Conservation (phyloP, 2,797 vertebrate genomes). For the Chelon auratus region DNA sequence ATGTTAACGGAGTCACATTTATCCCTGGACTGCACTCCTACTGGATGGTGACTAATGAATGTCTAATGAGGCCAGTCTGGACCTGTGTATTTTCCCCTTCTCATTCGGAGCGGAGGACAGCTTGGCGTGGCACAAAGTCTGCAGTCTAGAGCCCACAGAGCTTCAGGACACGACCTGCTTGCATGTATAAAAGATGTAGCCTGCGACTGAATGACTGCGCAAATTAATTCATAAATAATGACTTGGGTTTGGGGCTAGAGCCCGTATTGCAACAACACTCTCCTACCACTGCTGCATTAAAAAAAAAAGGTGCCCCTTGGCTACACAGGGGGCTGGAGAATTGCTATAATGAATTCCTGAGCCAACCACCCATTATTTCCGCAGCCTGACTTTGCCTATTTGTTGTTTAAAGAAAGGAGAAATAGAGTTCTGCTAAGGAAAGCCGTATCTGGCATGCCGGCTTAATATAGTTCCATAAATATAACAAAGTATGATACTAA, state of each 20-base stretch:
- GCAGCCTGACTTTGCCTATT: slow-evolving; percentile 80
- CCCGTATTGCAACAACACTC: slow-evolving; percentile 80
- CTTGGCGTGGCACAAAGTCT: slow-evolving; percentile 71
- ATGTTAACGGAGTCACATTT: slow-evolving; percentile 63
- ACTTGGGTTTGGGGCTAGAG: slow-evolving; percentile 80
- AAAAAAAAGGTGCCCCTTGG: slow-evolving; percentile 78
- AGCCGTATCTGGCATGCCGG: slow-evolving; percentile 63
- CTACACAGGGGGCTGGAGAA: slow-evolving; percentile 79
- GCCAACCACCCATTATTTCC: slow-evolving; percentile 83
- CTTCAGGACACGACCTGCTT: slow-evolving; percentile 83
- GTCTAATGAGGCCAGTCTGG: slow-evolving; percentile 72
- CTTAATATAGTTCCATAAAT: slow-evolving; percentile 69
- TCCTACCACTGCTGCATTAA: slow-evolving; percentile 80
- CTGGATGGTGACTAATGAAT: slow-evolving; percentile 72
- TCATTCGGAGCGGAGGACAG: slow-evolving; percentile 67
- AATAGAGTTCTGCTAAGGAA: slow-evolving; percentile 71
- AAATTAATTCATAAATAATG: slow-evolving; percentile 88
- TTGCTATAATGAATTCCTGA: slow-evolving; percentile 85
- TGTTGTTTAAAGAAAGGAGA: slow-evolving; percentile 77
- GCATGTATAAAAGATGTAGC: slow-evolving; percentile 84
- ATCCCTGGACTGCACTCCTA: slow-evolving; percentile 47
- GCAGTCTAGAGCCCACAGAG: slow-evolving; percentile 72
- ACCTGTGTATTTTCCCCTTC: slow-evolving; percentile 54
- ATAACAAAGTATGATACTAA: slow-evolving; percentile 54
- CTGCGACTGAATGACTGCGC: slow-evolving; percentile 82